Evolutionary conservation across 2,888 invertebrate genomes (phyloP), one percentile per base, ranked within the genome.

Genomic region (Cheilosia soror): DNA sequence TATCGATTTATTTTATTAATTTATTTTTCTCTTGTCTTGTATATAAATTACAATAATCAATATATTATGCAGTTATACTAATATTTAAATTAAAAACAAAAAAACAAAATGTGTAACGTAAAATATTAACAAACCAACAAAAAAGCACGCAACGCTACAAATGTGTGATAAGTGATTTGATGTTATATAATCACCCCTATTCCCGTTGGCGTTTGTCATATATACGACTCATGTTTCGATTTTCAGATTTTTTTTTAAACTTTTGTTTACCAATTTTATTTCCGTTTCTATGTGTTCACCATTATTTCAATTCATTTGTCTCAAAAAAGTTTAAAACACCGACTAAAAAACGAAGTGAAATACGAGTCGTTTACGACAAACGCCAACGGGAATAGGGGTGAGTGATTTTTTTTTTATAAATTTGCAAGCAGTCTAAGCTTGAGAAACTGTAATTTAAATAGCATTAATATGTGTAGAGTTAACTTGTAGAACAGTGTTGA

Each of bases 1-100:
- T 53, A 78, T 66, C 71, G 20, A 55, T n/a, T 86, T 87, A 85
- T 66, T 60, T 62, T 78, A 86, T 77, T n/a, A 68, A 71, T 76
- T 69, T 66, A 49, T 66, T 63, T 75, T 76, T 69, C 25, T 60
- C 29, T 37, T 37, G 37, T 82, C 87, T 87, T 87, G 63, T 60
- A 62, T 66, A 68, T 63, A 57, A 81, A 49, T 79, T 72, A 81
- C 75, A 60, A 37, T 80, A 79, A 44, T 66, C 72, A 58, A 69
- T 58, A 79, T 58, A 65, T 63, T 65, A 65, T 72, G 40, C 51
- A 72, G 29, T 66, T 63, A 42, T 62, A 66, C 69, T 76, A 51
- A 81, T 63, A 40, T 53, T 71, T 40, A 57, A 72, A 49, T 58
- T 44, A 58, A 37, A 72, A 80, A 77, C 55, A 69, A 60, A 51